phyloP scores from a whole-genome alignment of 30 jellyfish, hydroid and myxozoan genomes.

The Morbakka virulenta region DNA sequence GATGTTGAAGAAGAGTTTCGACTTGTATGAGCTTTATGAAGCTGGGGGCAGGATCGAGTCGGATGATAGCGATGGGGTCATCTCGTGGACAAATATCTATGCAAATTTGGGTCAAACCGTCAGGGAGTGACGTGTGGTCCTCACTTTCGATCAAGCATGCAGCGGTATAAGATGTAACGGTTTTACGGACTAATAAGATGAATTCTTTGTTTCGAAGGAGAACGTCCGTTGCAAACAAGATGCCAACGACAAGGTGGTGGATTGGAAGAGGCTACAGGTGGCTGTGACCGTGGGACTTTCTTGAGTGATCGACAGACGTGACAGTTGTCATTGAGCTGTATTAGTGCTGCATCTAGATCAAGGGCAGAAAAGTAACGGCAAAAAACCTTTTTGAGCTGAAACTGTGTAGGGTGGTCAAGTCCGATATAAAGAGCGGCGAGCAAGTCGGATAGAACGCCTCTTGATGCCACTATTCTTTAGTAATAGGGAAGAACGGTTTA shows the following conservation, averaged over 20 bases:
- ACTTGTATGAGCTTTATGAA: too few species aligned
- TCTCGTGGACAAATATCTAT: background rate
- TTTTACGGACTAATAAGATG: constrained; percentile 37
- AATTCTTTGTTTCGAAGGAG: too few species aligned
- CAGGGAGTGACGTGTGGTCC: too few species aligned
- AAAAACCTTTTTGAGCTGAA: constrained; percentile 17
- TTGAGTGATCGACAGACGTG: constrained; percentile 26
- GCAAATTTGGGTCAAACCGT: background rate
- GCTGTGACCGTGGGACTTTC: background rate
- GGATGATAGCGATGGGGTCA: constrained; percentile 27
- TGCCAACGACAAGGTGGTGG: constrained; percentile 38
- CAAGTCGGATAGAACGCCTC: constrained; percentile 21
- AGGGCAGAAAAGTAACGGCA: constrained; percentile 36
- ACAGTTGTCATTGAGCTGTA: background rate
- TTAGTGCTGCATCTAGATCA: too few species aligned
- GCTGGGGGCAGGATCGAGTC: too few species aligned
- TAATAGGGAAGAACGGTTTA: background rate
- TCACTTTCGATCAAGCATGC: too few species aligned
- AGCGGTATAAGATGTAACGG: constrained; percentile 18
- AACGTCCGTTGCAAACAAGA: too few species aligned
- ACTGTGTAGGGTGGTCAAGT: constrained; percentile 29
- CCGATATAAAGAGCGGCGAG: constrained; percentile 52
- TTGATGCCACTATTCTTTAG: constrained; percentile 20
- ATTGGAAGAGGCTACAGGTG: background rate
- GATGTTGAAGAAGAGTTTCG: background rate